A percentile compares a stretch with the other conserved stretches of the same genome.
Evolutionary conservation across 2,797 vertebrate genomes (phyloP).

Genomic region (Molossus molossus): DNA sequence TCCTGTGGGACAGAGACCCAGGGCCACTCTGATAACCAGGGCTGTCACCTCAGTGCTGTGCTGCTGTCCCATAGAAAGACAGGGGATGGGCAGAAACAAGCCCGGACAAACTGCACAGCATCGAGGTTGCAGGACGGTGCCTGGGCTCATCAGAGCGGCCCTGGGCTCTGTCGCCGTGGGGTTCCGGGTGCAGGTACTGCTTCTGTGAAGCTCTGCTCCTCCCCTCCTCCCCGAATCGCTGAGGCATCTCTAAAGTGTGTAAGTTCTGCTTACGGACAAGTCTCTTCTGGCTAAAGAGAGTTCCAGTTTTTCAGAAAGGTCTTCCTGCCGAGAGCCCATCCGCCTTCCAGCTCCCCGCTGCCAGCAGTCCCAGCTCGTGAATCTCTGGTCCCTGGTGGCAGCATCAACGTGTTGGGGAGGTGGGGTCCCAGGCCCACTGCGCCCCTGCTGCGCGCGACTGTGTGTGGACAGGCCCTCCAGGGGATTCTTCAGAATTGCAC

Average conservation of each 20-base stretch:
- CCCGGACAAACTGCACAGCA: background rate
- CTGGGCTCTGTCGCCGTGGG: background rate
- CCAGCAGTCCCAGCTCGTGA: accelerated
- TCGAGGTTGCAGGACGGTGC: background rate
- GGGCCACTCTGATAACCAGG: too few species aligned
- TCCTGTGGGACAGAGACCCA: background rate
- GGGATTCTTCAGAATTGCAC: background rate
- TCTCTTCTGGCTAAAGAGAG: background rate
- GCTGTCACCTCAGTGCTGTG: too few species aligned
- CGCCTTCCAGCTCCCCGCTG: background rate
- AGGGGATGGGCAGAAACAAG: background rate
- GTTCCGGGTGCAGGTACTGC: background rate
- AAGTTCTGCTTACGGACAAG: background rate
- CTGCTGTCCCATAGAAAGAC: background rate
- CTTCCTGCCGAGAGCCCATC: background rate
- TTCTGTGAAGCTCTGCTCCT: background rate
- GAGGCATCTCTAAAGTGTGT: background rate
- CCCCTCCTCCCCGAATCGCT: background rate
- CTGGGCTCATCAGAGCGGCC: background rate
- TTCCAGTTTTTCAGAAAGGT: background rate
- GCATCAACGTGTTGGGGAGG: background rate
- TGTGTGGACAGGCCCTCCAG: background rate
- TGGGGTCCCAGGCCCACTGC: accelerated
- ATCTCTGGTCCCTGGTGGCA: background rate
- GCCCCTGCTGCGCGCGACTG: background rate